Evolutionary conservation across 2,888 invertebrate species (phyloP), one percentile per base, ranked within the genome.

Genomic region (Cephus pygmeus): DNA sequence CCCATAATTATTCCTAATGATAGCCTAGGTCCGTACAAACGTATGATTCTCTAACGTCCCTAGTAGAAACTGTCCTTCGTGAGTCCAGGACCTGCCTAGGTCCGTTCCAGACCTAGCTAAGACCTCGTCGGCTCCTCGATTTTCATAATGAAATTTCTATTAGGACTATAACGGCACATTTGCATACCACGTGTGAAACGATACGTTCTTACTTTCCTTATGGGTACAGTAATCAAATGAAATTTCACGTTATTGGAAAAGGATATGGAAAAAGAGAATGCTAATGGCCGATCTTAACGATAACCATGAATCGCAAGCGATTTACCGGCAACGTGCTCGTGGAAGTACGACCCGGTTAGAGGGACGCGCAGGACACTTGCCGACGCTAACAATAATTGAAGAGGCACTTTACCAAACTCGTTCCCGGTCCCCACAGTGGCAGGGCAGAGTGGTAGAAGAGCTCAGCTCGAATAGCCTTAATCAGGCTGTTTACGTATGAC

Each of bases 401-500:
- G 56, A 56, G 56, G 56, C 56, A 56, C 23, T 56, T 56, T 56
- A 56, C 56, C 56, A 56, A 56, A 56, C 56, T 56, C 56, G 56
- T 56, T 56, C 23, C 56, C 56, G 56, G 56, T 56, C 56, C 56
- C 56, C 9, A 23, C 23, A 56, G 23, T 9, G 56, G 56, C 9
- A 23, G 56, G 56, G 23, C 56, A 9, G 56, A 56, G 56, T 23
- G 23, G 56, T 3, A 23, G 71, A 71, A 71, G 33, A 71, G 34
- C 71, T 34, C 71, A 11, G 4, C 31, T 31, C 33, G 71, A 71
- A 71, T 71, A 71, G 34, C 71, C 71, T 31, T 34, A 31, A 71
- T 71, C 71, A 71, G 34, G 33, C 34, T 34, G 71, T 71, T 71
- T 71, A 71, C 71, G 71, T 71, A 71, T 71, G 71, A 71, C 71